Percentiles rank a stretch among this genome's conserved stretches.
Conservation (phyloP, 2,797 vertebrate species). For the Syngnathus acus region DNA sequence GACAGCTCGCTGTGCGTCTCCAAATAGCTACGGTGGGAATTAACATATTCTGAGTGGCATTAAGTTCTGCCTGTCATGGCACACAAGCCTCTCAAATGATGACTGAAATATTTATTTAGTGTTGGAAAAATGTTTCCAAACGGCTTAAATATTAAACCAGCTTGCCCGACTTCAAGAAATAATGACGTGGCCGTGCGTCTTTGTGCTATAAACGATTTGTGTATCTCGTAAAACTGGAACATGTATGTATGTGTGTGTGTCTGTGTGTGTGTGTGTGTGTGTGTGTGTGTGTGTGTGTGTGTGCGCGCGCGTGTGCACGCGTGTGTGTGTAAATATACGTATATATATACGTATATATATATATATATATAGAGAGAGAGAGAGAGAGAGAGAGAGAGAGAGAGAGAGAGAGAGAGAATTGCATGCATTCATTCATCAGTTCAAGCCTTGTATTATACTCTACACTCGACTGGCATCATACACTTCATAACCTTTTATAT, state of each 20-base stretch:
- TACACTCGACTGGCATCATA: constrained; percentile 15
- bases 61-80: constrained; percentile 16
- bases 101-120: constrained; percentile 30
- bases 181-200: constrained; percentile 17
- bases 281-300: not conserved
- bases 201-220: not conserved
- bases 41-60: constrained; percentile 38
- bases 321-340: not conserved
- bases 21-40: constrained; percentile 46
- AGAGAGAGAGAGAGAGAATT: not conserved
- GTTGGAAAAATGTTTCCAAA: constrained; percentile 11
- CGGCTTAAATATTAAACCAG: not conserved
- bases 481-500: constrained; percentile 24
- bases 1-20: constrained; percentile 43
- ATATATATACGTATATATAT: too few relatives aligned
- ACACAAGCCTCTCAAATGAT: constrained; percentile 18
- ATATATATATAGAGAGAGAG: too few relatives aligned
- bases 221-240: too few relatives aligned
- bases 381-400: too few relatives aligned
- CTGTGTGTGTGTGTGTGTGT: not conserved
- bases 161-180: too few relatives aligned
- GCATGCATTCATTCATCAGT: not conserved
- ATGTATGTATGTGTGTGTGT: not conserved
- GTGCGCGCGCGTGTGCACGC: constrained; percentile 39
- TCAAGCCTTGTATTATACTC: constrained; percentile 6